Percentiles rank a stretch among this genome's conserved stretches.
Evolutionary conservation across 2,797 vertebrate genomes (phyloP).

Genomic region (Propithecus deckenii): DNA sequence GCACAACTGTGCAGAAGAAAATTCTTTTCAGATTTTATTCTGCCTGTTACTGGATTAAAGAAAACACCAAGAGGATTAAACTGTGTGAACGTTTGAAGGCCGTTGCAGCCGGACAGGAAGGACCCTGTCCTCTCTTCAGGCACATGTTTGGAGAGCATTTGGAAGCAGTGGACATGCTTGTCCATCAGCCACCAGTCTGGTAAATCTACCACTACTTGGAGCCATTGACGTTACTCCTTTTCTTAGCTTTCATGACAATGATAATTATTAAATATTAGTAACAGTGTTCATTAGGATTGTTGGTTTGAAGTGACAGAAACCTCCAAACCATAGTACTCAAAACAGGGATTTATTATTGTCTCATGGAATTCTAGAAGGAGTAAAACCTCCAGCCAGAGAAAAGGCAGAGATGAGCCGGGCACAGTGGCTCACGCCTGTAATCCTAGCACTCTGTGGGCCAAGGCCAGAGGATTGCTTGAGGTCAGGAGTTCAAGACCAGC

Average conservation of each 20-base stretch:
- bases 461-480: no score
- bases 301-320: background rate
- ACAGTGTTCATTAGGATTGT: background rate
- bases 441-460: no score
- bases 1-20: constrained; percentile 63
- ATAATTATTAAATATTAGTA: constrained; percentile 12
- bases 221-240: background rate
- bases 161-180: background rate
- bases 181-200: background rate
- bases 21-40: constrained; percentile 66
- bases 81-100: background rate
- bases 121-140: background rate
- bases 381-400: background rate
- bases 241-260: background rate
- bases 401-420: background rate
- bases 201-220: background rate
- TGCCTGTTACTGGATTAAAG: constrained; percentile 63
- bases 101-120: background rate
- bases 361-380: background rate
- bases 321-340: background rate
- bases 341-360: background rate
- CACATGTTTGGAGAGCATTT: background rate
- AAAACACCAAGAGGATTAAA: constrained; percentile 48
- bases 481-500: no score
- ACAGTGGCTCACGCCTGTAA: no score